These are phyloP conservation scores for Heteromormyrus szaboi DNA, from an alignment of 2,797 vertebrate genomes.

Conservation along the genomic window DNA sequence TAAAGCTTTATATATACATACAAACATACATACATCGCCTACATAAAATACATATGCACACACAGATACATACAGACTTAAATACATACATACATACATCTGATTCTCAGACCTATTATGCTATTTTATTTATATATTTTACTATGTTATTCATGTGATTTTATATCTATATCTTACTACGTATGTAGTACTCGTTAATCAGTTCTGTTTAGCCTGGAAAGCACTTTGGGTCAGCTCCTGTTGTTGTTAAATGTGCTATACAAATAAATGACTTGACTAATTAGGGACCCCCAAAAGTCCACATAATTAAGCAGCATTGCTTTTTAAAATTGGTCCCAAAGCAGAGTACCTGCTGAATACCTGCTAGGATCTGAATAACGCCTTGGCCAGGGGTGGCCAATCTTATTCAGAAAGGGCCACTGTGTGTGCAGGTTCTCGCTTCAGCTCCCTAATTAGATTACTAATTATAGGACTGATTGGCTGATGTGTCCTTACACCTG, in stretches of 20 bases:
- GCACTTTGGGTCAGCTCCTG: background rate
- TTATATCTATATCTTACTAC: background rate
- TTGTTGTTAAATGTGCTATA: background rate
- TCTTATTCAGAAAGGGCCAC: too few relatives aligned
- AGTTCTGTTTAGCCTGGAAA: background rate
- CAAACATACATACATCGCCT: background rate
- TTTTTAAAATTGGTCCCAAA: background rate
- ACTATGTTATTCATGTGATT: background rate
- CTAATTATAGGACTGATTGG: too few relatives aligned
- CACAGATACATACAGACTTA: background rate
- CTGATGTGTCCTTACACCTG: too few relatives aligned
- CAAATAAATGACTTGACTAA: background rate
- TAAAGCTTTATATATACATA: background rate
- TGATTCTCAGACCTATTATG: background rate
- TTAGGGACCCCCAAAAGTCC: background rate
- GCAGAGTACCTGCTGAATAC: background rate
- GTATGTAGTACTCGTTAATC: background rate
- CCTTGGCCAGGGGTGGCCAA: background rate
- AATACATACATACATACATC: background rate
- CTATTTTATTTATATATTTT: background rate
- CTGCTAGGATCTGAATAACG: background rate
- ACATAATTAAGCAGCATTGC: background rate
- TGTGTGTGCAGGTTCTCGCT: too few relatives aligned
- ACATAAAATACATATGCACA: background rate
- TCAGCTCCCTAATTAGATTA: too few relatives aligned